Evolutionary conservation across 2,888 invertebrate genomes (phyloP).

Genomic region (Polymixis lichenea): DNA sequence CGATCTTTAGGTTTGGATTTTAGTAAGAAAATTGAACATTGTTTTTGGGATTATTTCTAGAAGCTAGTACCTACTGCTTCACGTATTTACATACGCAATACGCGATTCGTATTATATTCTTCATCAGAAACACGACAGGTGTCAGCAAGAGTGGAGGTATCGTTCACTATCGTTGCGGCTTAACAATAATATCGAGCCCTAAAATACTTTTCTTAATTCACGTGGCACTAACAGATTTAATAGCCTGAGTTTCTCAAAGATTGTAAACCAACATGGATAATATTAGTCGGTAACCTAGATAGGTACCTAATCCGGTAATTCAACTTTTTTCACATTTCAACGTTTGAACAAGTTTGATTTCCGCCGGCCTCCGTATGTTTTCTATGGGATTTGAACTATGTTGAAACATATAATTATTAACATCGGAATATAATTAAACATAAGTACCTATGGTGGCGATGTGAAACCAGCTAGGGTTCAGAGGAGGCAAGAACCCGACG

Average conservation of each 20-base stretch:
- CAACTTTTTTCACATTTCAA: neutral
- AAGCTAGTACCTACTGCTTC: neutral
- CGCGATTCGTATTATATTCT: neutral
- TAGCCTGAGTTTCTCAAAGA: too few relatives aligned
- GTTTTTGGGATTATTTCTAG: neutral
- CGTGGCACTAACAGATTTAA: neutral
- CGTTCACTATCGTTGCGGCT: neutral
- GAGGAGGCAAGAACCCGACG: neutral
- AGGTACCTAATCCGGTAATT: neutral
- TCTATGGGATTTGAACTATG: neutral
- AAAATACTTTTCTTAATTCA: neutral
- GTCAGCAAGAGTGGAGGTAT: too few relatives aligned
- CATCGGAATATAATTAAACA: neutral
- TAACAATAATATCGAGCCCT: neutral
- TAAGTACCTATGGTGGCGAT: neutral
- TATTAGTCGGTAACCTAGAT: neutral
- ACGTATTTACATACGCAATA: too few relatives aligned
- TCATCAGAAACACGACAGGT: neutral
- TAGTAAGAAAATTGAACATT: neutral
- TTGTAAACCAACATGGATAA: neutral
- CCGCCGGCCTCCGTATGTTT: neutral
- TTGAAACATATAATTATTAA: neutral
- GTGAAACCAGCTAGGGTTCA: constrained; percentile 6
- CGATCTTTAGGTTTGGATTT: neutral
- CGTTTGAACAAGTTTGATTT: constrained; percentile 10